Evolutionary conservation across 2,113 vertebrate species (phyloP), one percentile per base, ranked within the genome.

Genomic region (Aleadryas rufinucha): DNA sequence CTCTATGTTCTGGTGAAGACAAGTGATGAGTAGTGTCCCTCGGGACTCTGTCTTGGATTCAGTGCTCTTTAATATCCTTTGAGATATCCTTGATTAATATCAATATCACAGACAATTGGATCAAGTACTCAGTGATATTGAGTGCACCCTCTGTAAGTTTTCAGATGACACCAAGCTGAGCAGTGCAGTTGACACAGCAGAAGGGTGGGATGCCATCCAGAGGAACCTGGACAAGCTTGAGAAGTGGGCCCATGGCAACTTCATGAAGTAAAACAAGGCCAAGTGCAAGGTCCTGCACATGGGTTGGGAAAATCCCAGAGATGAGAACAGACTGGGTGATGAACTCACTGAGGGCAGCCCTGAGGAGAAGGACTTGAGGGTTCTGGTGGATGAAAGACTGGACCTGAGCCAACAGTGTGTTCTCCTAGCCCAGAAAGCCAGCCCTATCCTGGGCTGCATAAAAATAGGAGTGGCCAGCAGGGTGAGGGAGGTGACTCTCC

Each of bases 11-110:
- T 2, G 3, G 14, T 54, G 54, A 21, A 54, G n/a, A 31, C 16
- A 15, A 27, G 22, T 47, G n/a, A 69, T 19, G 30, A 68, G 21
- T 31, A 35, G 7, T 20, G 13, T 49, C 22, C 35, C 26, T 37
- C 0, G 0, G 17, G 14, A 3, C 15, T 63, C 35, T 54, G 8
- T 56, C 35, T 37, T 69, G 31, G 17, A 49, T 31, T 42, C 15
- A 26, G 17, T 42, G 17, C 14, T 83, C 24, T 63, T 63, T 28
- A 84, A 49, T 35, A 56, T 16, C 26, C 27, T 30, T 54, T 65
- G 9, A 39, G 41, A 49, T 15, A 64, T 28, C n/a, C 41, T 65
- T n/a, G n/a, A 56, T 24, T 56, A 56, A 41, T 49, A 56, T 63
- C 35, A 90, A 17, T 31, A 18, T 49, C 63, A 75, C 16, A 68